phyloP scores from a whole-genome alignment of 2,888 invertebrate species.

The Rhopalosiphum nymphaeae region DNA sequence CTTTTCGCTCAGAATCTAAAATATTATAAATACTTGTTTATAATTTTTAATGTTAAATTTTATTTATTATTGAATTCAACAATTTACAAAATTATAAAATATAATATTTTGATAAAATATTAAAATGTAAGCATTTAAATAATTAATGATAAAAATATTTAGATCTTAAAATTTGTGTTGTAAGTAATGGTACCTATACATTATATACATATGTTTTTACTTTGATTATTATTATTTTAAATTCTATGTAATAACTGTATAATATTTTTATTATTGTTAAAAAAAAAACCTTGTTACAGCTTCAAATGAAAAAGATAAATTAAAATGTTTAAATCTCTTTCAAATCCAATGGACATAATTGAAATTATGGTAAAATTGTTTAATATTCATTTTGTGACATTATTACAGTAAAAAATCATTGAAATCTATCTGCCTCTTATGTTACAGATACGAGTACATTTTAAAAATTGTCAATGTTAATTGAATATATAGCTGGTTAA shows the following conservation, averaged over 20 bases:
- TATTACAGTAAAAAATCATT: background rate
- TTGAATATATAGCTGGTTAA: background rate
- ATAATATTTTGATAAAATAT: no score
- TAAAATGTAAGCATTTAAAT: no score
- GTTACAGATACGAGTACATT: background rate
- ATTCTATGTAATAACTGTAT: no score
- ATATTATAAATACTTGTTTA: no score
- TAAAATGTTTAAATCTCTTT: background rate
- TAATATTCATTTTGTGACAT: background rate
- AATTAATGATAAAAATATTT: no score
- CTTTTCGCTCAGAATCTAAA: no score
- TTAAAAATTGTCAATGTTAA: background rate
- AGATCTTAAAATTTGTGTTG: no score
- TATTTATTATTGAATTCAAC: background rate
- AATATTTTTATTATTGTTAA: background rate
- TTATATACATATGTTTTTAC: no score
- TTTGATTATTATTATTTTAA: no score
- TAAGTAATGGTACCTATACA: no score
- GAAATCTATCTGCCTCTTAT: background rate
- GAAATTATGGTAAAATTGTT: background rate
- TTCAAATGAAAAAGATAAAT: background rate
- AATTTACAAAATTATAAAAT: background rate
- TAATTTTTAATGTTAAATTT: no score
- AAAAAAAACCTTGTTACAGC: background rate
- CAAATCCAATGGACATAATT: background rate